phyloP scores from a whole-genome alignment of 2,797 vertebrate genomes.

The Perodicticus potto region DNA sequence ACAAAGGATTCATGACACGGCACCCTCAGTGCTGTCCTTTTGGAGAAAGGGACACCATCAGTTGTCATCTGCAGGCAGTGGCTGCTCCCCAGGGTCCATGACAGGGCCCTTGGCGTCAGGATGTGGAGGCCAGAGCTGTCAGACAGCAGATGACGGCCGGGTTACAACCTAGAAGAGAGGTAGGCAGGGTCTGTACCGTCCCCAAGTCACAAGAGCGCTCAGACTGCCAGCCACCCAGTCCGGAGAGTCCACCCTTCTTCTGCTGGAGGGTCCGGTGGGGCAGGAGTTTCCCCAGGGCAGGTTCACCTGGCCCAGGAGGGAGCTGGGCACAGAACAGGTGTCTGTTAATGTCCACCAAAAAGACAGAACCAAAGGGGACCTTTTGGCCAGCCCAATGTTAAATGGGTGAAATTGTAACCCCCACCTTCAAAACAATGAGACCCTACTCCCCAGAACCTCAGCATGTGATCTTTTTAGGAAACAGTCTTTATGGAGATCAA shows the following conservation, averaged over 20 bases:
- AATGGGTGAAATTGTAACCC: not conserved
- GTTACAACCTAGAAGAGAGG: too few species aligned
- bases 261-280: accelerated
- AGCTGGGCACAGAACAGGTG: not conserved
- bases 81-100: not conserved
- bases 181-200: not conserved
- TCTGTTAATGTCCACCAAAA: not conserved
- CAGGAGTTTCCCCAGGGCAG: not conserved
- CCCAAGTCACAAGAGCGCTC: not conserved
- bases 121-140: accelerated
- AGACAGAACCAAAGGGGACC: accelerated
- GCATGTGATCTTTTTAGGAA: not conserved
- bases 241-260: not conserved
- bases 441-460: not conserved
- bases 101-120: accelerated
- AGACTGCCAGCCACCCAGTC: not conserved
- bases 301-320: not conserved
- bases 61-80: not conserved
- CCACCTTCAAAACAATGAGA: not conserved
- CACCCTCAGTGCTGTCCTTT: not conserved
- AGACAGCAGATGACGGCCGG: accelerated
- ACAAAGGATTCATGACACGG: accelerated
- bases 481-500: not conserved
- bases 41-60: not conserved
- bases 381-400: accelerated